Conservation (phyloP, 2,888 invertebrate species). For the Leucophora obtusa region DNA sequence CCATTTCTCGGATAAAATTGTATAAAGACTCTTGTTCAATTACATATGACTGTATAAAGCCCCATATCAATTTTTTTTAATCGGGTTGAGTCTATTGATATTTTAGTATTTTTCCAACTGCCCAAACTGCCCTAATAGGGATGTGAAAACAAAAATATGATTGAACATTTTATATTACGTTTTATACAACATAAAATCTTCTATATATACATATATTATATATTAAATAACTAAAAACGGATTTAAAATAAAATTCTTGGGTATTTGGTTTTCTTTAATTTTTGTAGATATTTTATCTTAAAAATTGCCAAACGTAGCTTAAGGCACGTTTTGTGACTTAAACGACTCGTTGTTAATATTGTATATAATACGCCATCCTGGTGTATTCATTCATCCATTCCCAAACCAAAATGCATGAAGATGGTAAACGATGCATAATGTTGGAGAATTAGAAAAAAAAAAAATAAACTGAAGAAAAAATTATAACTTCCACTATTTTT, state of each 20-base stretch:
- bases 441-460: constrained; percentile 39
- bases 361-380: constrained; percentile 4
- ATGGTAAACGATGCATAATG: constrained; percentile 55
- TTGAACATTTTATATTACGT: not conserved
- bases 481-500: constrained; percentile 29
- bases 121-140: not conserved
- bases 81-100: not conserved
- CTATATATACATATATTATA: not conserved
- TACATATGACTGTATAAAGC: too few species aligned
- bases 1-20: too few species aligned
- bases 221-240: constrained; percentile 65
- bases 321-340: constrained; percentile 65
- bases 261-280: constrained; percentile 41
- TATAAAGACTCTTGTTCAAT: too few species aligned
- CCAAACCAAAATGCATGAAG: constrained; percentile 65
- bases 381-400: constrained; percentile 55
- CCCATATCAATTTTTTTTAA: too few species aligned
- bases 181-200: not conserved
- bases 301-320: constrained; percentile 40
- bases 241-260: constrained; percentile 19
- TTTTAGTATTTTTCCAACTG: not conserved
- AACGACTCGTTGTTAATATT: constrained; percentile 16
- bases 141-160: not conserved
- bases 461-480: not conserved
- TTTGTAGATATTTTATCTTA: constrained; percentile 8